These are phyloP conservation scores for Pteronura brasiliensis DNA, from an alignment of 2,113 vertebrate genomes.

Conservation along the genomic window DNA sequence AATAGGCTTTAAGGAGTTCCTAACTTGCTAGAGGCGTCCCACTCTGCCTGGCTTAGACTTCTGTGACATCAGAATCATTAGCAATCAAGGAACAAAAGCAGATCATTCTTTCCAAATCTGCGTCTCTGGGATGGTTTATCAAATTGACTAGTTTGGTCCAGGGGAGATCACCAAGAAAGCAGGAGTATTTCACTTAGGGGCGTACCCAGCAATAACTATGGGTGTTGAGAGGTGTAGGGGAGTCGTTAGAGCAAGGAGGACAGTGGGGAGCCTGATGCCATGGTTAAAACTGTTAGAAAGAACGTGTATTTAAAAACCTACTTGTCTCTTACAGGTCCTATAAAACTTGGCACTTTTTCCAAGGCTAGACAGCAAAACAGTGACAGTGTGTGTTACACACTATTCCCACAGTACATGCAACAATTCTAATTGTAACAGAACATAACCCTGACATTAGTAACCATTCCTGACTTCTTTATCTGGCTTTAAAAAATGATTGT, in stretches of 20 bases:
- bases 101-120: background rate
- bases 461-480: constrained; percentile 37
- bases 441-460: background rate
- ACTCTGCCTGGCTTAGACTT: background rate
- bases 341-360: background rate
- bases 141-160: background rate
- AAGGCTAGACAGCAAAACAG: background rate
- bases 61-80: background rate
- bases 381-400: background rate
- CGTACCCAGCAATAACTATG: background rate
- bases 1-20: background rate
- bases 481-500: constrained; percentile 49
- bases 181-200: background rate
- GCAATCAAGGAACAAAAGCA: background rate
- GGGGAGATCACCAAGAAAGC: background rate
- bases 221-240: background rate
- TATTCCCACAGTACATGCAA: background rate
- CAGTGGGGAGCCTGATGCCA: background rate
- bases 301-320: background rate
- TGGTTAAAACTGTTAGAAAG: background rate
- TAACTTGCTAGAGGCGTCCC: background rate
- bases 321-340: background rate
- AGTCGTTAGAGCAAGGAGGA: background rate
- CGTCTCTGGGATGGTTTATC: background rate
- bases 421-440: background rate